Base-by-base conservation (phyloP, 2,888 invertebrate species). In the Allacma fusca region DNA sequence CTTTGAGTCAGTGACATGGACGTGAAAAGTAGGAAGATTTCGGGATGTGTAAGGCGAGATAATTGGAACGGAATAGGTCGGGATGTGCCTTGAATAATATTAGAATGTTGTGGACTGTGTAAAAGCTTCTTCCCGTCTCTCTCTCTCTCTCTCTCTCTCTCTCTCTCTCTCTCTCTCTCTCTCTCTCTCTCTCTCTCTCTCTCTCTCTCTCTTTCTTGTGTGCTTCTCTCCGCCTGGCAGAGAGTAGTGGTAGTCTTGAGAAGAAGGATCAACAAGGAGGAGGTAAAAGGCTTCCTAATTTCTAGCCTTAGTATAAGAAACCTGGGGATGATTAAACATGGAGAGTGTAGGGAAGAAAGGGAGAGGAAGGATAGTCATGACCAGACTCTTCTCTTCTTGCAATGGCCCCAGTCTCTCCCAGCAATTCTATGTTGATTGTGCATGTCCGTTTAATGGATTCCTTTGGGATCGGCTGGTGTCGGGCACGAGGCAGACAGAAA, bases 401-500 rank as follows among this genome's bases (percentile, higher is more conserved):
- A 24, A 74, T 74, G 74, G 74, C 40, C 74, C 65, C 19, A 9
- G 19, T 12, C 16, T 19, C 50, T 50, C 50, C 50, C 28, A 65
- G 74, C 65, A 74, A 64, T 74, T 74, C 65, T 73, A 75, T 78
- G 81, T 83, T 83, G 83, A 82, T 81, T 83, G 80, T 82, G 80
- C 83, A 82, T 82, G 83, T 81, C 83, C 81, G 81, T 82, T 83
- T 83, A 83, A 83, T 83, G 81, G 82, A 83, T 82, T 83, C 83
- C 82, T 81, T 78, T 80, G 83, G 82, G 83, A 83, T 77, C 73
- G 16, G 50, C 76, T 79, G 77, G 80, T 81, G 80, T 79, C 78
- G 69, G 79, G 64, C 44, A 28, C 16, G 26, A 65, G 71, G 19
- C 5, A 71, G 26, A 43, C 23, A 34, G 67, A n/a, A 34, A 69